Conservation (phyloP, 2,888 invertebrate genomes). For the Conops quadrifasciatus region DNA sequence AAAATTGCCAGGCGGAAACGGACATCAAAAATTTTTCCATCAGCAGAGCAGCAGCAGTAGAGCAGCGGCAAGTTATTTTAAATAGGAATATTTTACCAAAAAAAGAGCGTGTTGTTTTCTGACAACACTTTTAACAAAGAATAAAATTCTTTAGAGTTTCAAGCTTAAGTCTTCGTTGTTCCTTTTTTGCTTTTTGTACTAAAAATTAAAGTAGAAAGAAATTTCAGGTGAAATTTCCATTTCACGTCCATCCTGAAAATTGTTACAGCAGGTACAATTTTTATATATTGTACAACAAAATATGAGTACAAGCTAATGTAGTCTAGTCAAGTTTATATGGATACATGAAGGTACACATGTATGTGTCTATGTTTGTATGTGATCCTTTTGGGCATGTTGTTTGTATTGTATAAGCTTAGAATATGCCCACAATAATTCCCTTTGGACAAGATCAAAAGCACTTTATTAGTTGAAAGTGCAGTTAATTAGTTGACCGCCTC, state of each 20-base stretch:
- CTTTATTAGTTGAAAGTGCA: constrained; percentile 26
- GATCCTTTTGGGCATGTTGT: neutral
- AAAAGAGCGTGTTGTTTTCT: neutral
- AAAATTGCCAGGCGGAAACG: neutral
- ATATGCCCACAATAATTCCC: constrained; percentile 18
- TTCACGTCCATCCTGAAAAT: too few species aligned
- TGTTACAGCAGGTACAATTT: too few species aligned
- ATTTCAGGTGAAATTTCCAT: too few species aligned
- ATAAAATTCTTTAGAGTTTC: too few species aligned
- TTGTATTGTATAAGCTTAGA: neutral
- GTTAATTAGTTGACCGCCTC: constrained; percentile 30
- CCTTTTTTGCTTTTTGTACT: too few species aligned
- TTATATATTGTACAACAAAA: too few species aligned
- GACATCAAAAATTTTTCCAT: neutral
- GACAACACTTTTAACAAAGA: too few species aligned
- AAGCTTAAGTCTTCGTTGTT: too few species aligned
- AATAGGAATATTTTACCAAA: neutral
- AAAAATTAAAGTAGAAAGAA: too few species aligned
- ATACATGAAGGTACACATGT: neutral
- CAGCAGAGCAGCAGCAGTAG: neutral
- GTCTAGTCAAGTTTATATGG: neutral
- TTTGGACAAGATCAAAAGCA: constrained; percentile 22
- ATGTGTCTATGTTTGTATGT: neutral
- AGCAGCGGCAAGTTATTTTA: neutral
- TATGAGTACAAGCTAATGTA: too few species aligned